Conservation (phyloP, 2,797 vertebrate genomes). For the Cottoperca gobio region DNA sequence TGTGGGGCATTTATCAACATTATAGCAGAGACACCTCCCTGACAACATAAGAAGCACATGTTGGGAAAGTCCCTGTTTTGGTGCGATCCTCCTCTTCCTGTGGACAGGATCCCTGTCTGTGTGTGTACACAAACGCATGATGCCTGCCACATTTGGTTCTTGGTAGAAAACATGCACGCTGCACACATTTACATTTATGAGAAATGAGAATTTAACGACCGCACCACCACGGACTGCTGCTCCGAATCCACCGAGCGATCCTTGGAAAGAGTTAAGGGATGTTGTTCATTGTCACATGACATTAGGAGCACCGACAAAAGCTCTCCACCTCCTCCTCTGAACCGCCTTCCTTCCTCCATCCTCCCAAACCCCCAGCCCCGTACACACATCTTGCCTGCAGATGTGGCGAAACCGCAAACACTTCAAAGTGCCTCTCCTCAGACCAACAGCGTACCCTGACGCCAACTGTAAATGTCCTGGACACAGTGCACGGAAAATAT, state of each 20-base stretch:
- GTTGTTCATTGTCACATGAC: constrained; percentile 96
- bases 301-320: constrained; percentile 87
- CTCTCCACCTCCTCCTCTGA: constrained; percentile 53
- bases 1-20: constrained; percentile 49
- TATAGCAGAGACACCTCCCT: constrained; percentile 31
- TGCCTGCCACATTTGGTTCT: constrained; percentile 21
- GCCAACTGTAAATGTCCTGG: constrained; percentile 99
- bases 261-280: constrained; percentile 89
- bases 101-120: constrained; percentile 26
- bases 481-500: constrained; percentile 97
- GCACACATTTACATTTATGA: constrained; percentile 13
- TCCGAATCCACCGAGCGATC: constrained; percentile 8
- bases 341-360: constrained; percentile 27
- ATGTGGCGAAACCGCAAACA: constrained; percentile 96
- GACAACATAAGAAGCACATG: constrained; percentile 55
- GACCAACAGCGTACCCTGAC: constrained; percentile 95
- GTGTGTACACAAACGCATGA: constrained; percentile 36
- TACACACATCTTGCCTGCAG: constrained; percentile 97
- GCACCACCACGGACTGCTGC: constrained; percentile 16
- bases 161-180: constrained; percentile 8
- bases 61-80: constrained; percentile 67
- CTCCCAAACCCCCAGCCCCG: constrained; percentile 48
- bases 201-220: constrained; percentile 44
- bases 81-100: constrained; percentile 55
- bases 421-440: constrained; percentile 97